phyloP scores from a whole-genome alignment of 2,797 vertebrate species.

The Sebastes oblongus region DNA sequence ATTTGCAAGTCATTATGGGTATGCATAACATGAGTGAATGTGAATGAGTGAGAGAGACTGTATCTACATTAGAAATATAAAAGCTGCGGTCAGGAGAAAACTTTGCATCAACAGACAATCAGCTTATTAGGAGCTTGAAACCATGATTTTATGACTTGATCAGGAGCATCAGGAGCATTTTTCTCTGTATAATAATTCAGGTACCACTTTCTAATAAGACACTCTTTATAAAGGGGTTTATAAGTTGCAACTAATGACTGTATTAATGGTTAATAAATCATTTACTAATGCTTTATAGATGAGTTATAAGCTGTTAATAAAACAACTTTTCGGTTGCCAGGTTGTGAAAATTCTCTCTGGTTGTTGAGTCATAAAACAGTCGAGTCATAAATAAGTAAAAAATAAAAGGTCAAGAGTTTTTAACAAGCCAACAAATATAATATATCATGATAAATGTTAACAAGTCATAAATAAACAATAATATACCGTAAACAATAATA shows the following conservation, averaged over 20 bases:
- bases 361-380: not conserved
- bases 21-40: not conserved
- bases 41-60: not conserved
- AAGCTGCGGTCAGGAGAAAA: not conserved
- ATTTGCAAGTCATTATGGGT: conserved; percentile 32
- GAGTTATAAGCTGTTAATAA: not conserved
- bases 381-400: not conserved
- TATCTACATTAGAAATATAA: not conserved
- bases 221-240: not conserved
- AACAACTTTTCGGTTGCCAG: not conserved
- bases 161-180: not conserved
- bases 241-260: not conserved
- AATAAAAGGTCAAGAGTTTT: not conserved
- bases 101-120: not conserved
- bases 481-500: too few species aligned
- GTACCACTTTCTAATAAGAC: not conserved
- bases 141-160: not conserved
- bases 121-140: not conserved
- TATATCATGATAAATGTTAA: too few species aligned
- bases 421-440: not conserved
- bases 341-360: not conserved
- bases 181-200: not conserved
- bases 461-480: too few species aligned
- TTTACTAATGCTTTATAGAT: not conserved
- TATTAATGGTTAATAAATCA: not conserved